Conservation (phyloP, 2,888 invertebrate species). For the Linnaemya vulpina region DNA sequence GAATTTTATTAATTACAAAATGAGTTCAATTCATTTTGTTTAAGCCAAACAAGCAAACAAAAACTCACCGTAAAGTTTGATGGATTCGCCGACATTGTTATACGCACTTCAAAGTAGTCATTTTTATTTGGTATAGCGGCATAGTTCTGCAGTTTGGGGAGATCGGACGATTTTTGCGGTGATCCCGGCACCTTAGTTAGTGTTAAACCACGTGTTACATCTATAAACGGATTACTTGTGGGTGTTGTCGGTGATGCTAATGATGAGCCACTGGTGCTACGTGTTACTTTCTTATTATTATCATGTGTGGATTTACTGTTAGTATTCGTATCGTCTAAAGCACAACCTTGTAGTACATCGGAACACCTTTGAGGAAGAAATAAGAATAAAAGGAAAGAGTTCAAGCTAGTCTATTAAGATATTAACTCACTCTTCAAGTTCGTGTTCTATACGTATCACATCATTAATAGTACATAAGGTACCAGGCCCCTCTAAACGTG, state of each 20-base stretch:
- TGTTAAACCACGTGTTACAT: constrained; percentile 76
- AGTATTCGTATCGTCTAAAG: constrained; percentile 53
- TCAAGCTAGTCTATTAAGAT: not conserved
- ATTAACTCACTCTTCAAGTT: constrained; percentile 82
- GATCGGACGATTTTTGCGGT: constrained; percentile 74
- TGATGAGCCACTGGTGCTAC: constrained; percentile 69
- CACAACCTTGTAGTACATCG: constrained; percentile 52
- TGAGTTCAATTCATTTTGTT: not conserved
- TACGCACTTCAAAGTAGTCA: constrained; percentile 87
- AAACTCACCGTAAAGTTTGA: constrained; percentile 80
- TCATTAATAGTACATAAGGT: constrained; percentile 88
- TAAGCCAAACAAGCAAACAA: not conserved
- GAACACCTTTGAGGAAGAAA: constrained; percentile 55
- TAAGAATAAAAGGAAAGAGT: not conserved
- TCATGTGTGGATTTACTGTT: constrained; percentile 45
- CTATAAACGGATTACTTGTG: constrained; percentile 73
- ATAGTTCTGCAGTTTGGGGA: constrained; percentile 75
- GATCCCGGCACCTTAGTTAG: constrained; percentile 76
- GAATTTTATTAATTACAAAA: not conserved
- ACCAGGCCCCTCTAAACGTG: constrained; percentile 86
- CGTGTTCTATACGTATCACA: constrained; percentile 86
- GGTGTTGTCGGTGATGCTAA: constrained; percentile 72
- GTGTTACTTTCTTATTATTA: constrained; percentile 40
- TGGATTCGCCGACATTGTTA: constrained; percentile 91
- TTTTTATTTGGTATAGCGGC: constrained; percentile 83